Percentiles rank a stretch among this genome's conserved stretches.
These are phyloP conservation scores for Passer domesticus DNA, from an alignment of 2,113 vertebrate genomes.

Conservation along the genomic window DNA sequence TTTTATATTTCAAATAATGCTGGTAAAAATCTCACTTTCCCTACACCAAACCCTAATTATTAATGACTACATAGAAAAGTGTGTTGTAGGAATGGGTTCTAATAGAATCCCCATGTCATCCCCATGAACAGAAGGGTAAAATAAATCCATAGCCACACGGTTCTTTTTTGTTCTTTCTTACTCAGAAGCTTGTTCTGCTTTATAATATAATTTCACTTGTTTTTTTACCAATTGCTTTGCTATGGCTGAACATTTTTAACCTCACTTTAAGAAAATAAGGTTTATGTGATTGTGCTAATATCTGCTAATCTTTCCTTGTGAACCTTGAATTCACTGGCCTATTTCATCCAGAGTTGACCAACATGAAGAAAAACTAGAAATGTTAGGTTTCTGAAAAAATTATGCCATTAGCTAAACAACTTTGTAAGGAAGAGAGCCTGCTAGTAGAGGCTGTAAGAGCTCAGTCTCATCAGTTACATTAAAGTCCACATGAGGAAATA, in stretches of 20 bases:
- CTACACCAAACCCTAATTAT: neutral
- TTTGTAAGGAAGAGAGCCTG: neutral
- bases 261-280: neutral
- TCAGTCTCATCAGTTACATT: neutral
- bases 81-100: neutral
- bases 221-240: neutral
- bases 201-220: neutral
- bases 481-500: neutral
- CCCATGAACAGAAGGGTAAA: neutral
- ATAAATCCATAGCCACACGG: neutral
- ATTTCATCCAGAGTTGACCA: neutral
- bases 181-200: neutral
- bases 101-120: neutral
- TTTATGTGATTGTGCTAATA: neutral
- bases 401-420: neutral
- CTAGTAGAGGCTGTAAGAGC: neutral
- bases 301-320: neutral
- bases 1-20: neutral
- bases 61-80: neutral
- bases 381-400: neutral
- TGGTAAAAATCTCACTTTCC: neutral
- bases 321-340: neutral
- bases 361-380: neutral
- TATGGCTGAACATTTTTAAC: neutral
- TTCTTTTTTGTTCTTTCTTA: neutral